Evolutionary conservation across 2,113 vertebrate species (phyloP).

Genomic region (Corythaeola cristata): DNA sequence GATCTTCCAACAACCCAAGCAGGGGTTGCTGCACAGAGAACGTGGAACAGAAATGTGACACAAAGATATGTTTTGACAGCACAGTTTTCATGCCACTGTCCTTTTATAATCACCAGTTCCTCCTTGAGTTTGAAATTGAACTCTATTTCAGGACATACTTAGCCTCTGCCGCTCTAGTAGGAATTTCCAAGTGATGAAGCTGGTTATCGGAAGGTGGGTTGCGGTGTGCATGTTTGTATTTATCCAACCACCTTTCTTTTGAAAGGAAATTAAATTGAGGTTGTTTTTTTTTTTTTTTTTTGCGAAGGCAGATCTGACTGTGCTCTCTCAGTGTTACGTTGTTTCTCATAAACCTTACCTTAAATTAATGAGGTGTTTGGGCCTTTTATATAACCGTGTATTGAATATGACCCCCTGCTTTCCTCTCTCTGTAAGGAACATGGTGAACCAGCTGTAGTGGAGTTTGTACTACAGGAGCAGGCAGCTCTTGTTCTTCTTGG

Average conservation of each 20-base stretch:
- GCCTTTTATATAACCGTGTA: background rate
- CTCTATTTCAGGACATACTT: background rate
- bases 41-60: background rate
- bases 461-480: slow-evolving; percentile 15
- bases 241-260: background rate
- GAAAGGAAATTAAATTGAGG: background rate
- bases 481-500: slow-evolving; percentile 5
- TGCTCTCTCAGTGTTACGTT: background rate
- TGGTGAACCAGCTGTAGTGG: background rate
- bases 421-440: background rate
- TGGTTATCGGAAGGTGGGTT: background rate
- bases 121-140: background rate
- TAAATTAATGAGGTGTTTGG: slow-evolving; percentile 23
- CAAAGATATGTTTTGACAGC: slow-evolving; percentile 1
- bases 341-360: background rate
- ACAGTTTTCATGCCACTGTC: background rate
- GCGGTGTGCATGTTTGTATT: background rate
- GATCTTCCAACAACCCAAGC: background rate
- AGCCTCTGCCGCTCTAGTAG: background rate
- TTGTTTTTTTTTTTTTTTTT: background rate
- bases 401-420: background rate
- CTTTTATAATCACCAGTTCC: background rate
- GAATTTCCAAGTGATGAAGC: background rate
- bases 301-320: background rate
- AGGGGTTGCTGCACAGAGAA: background rate